A percentile compares a stretch with the other conserved stretches of the same genome.
These are phyloP conservation scores for Salpingus planirostris DNA, from an alignment of 2,888 invertebrate species.

Conservation along the genomic window DNA sequence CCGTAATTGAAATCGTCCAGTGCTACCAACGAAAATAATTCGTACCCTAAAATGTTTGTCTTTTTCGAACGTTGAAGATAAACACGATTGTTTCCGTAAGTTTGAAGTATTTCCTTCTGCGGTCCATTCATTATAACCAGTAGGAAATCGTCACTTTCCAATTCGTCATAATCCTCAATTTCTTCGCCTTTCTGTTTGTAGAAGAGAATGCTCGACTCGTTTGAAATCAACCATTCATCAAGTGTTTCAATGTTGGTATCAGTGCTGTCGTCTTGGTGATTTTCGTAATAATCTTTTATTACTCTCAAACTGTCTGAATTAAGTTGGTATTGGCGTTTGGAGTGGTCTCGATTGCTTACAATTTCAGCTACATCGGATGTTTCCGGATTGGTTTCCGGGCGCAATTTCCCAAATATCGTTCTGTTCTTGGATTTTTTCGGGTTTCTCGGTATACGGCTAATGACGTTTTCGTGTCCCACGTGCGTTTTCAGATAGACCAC, in stretches of 20 bases:
- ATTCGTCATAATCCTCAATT: slow-evolving; percentile 11
- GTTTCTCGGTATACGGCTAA: neutral
- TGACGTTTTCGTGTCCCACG: neutral
- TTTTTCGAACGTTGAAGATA: slow-evolving; percentile 1
- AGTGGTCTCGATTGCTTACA: no score
- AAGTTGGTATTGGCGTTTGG: neutral
- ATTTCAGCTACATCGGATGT: no score
- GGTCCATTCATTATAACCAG: slow-evolving; percentile 22
- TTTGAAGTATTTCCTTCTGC: slow-evolving; percentile 20
- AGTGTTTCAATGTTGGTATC: neutral
- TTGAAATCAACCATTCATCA: slow-evolving; percentile 1
- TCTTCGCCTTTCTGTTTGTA: slow-evolving; percentile 19
- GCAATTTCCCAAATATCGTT: neutral
- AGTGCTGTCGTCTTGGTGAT: neutral
- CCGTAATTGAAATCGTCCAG: slow-evolving; percentile 13
- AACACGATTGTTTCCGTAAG: slow-evolving; percentile 16
- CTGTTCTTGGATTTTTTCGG: neutral
- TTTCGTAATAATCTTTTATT: neutral
- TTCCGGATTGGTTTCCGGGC: neutral
- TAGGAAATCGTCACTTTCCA: slow-evolving; percentile 22
- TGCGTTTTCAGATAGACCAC: neutral
- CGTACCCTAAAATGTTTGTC: neutral
- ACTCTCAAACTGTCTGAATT: neutral
- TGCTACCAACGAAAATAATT: slow-evolving; percentile 8
- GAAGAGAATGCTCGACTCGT: slow-evolving; percentile 10